Base-by-base conservation (phyloP, 2,888 invertebrate genomes). In the Drosophila antonietae region DNA sequence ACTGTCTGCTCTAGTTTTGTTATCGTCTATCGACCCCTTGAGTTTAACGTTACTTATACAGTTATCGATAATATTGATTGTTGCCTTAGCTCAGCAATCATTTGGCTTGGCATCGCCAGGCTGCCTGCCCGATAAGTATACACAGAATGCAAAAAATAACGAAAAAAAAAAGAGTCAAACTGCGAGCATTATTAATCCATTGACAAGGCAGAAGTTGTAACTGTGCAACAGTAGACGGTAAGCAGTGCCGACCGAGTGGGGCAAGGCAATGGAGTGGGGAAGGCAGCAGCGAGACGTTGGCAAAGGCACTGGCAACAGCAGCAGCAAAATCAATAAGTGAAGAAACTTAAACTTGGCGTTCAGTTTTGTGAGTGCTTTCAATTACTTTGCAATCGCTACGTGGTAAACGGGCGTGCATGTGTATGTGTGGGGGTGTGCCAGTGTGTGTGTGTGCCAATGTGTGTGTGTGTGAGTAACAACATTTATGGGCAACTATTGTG, bases 351-450 rank as follows among this genome's bases (percentile, higher is more conserved):
- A 64, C 68, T 67, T 57, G 41, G 47, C 59, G 65, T 63, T 76
- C 39, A 41, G 55, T 68, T 66, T 62, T 62, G 61, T 56, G 67
- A 83, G 72, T 73, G 73, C 76, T 83, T 83, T 87, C 88, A 87
- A 87, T 87, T 83, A 87, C 79, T 83, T 83, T 84, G 79, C 79
- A 84, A 87, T 78, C 72, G 76, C 59, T 65, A 49, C 33, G 61
- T 53, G 47, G 61, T 15, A 10, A 56, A 23, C 8, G 37, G 1
- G 33, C n/a, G 51, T 18, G 12, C 28, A 18, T 6, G 28, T 28
- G 28, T 6, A 28, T 28, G 28, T 18, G 10, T 37, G 28, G 2
- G 31, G 39, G 35, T 20, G 7, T 15, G 51, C 15, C 23, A n/a
- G 18, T 4, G 31, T 46, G 35, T 20, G 7, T 15, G 49, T 18